Percentiles rank a stretch among this genome's conserved stretches.
These are phyloP conservation scores for Rhamphomyia laevipes DNA, from an alignment of 2,888 invertebrate genomes.

Conservation along the genomic window DNA sequence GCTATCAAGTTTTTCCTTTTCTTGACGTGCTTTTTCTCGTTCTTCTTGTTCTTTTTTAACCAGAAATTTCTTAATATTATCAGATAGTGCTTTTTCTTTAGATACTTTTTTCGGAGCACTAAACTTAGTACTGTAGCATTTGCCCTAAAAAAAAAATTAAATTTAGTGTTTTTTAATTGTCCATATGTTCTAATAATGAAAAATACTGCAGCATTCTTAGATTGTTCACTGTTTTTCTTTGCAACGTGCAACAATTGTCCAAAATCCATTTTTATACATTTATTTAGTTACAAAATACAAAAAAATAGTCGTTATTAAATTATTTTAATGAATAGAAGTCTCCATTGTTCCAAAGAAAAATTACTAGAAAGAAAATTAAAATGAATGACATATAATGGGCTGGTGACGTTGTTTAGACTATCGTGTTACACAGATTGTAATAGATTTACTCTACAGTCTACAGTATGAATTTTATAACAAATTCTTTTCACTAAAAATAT, in stretches of 20 bases:
- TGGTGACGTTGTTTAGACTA: too few relatives aligned
- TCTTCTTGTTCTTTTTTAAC: conserved; percentile 75
- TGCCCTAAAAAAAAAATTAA: conserved; percentile 30
- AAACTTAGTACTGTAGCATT: conserved; percentile 67
- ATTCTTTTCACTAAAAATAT: too few relatives aligned
- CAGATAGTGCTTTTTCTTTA: conserved; percentile 55
- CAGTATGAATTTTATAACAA: too few relatives aligned
- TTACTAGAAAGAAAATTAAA: too few relatives aligned
- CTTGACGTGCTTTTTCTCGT: conserved; percentile 47
- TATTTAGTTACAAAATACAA: too few relatives aligned
- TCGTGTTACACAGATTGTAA: too few relatives aligned
- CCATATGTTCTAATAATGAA: conserved; percentile 1
- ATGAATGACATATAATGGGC: too few relatives aligned
- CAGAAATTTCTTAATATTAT: conserved; percentile 71
- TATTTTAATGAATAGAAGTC: too few relatives aligned
- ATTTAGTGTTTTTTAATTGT: conserved; percentile 5
- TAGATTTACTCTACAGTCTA: too few relatives aligned
- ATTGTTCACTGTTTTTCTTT: conserved; percentile 43
- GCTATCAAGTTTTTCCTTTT: conserved; percentile 52
- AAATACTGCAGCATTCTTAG: conserved; percentile 31
- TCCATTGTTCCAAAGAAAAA: too few relatives aligned
- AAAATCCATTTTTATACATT: conserved; percentile 44
- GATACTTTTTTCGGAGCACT: conserved; percentile 71
- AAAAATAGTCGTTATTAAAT: too few relatives aligned
- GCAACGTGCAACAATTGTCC: conserved; percentile 48